Conservation (phyloP, 2,113 vertebrate genomes). For the Colius striatus region DNA sequence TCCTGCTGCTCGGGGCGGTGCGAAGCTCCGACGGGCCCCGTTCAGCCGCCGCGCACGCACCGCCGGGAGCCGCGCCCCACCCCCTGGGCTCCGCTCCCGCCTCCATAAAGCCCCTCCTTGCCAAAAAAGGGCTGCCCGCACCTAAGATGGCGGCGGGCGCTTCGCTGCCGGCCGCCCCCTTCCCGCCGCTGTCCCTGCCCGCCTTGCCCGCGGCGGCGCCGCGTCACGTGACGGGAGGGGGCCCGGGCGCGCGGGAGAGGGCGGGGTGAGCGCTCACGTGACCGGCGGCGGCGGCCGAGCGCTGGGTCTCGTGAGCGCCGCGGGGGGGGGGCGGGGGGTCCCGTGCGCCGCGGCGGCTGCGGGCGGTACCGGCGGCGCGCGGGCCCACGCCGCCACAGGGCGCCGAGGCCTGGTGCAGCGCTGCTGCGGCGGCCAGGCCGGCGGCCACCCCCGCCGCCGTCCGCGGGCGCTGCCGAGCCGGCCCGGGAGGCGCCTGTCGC, state of each 20-base stretch:
- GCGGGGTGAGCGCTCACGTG: slow-evolving; percentile 28
- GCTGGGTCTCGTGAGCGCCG: background rate
- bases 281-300: background rate
- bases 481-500: background rate
- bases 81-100: too few relatives aligned
- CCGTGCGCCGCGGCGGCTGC: background rate
- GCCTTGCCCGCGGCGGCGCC: too few relatives aligned
- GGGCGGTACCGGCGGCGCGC: too few relatives aligned
- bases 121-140: background rate
- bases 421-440: background rate
- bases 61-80: background rate
- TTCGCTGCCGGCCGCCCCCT: background rate
- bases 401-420: background rate
- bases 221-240: background rate
- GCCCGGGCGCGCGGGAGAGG: background rate
- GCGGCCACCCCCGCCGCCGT: background rate
- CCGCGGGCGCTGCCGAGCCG: background rate
- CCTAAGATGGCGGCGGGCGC: background rate
- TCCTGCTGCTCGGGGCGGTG: background rate
- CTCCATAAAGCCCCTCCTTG: background rate
- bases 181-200: background rate
- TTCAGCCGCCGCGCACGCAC: too few relatives aligned
- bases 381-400: too few relatives aligned
- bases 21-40: background rate
- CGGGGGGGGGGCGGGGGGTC: background rate